Evolutionary conservation across 2,113 vertebrate species (phyloP), one percentile per base, ranked within the genome.

Genomic region (Rhegmatorhina hoffmannsi): DNA sequence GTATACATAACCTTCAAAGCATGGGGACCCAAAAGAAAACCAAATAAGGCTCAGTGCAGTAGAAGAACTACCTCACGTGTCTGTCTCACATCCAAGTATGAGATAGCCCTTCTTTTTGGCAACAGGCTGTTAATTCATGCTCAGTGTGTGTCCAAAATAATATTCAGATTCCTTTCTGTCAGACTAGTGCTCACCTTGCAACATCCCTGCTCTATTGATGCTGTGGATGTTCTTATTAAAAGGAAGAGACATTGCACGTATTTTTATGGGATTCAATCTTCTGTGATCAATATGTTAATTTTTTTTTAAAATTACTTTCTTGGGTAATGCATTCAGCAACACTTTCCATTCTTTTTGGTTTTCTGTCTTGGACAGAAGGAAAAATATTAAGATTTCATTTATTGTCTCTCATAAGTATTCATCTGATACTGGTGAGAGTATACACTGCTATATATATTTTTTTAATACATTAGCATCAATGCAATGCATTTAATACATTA

Each of bases 21-120:
- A 25, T 1, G 7, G 56, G 21, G 47, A 58, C 20, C 50, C 63
- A n/a, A n/a, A n/a, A n/a, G n/a, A n/a, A n/a, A n/a, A n/a, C n/a
- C n/a, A 53, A 86, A 62, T 2, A 19, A 18, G 6, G 24, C 43
- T 92, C 0, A 0, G n/a, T 49, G n/a, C 23, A 46, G 31, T 7
- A 79, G 20, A 50, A 79, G 18, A 50, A 43, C 26, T 43, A 24
- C 8, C 21, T 90, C 44, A 47, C 0, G 1, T 56, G 34, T 24
- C 21, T 40, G 13, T 46, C 53, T 91, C 56, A 11, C 38, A 62
- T 9, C 10, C 26, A 62, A 62, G 6, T 18, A 24, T n/a, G 50
- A 90, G 64, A 77, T 59, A 96, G 78, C 29, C 28, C 16, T 72
- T 85, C 46, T 59, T 76, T 77, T 77, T 46, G 40, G 26, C 13